These are phyloP conservation scores for Cliona cf. orientalis DNA, from an alignment of 37 sponge, comb jelly and placozoan species.

Conservation along the genomic window DNA sequence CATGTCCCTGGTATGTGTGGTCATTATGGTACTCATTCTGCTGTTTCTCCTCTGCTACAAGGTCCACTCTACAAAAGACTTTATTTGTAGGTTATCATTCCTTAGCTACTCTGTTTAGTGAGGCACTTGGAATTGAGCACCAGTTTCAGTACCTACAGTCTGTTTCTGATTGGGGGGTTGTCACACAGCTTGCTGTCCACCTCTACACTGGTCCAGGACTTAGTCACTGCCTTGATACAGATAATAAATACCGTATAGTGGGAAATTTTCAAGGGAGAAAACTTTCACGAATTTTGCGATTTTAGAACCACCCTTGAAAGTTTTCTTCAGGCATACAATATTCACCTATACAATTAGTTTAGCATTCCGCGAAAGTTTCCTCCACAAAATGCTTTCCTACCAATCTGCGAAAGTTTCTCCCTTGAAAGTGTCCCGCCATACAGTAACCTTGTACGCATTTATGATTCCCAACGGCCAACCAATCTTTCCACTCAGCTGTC, in stretches of 20 bases:
- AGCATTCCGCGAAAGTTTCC: too few relatives aligned
- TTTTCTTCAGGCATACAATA: too few relatives aligned
- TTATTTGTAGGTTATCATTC: background rate
- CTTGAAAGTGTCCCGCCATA: too few relatives aligned
- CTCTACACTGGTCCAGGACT: background rate
- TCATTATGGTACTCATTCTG: background rate
- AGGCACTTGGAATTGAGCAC: background rate
- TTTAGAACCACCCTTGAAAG: too few relatives aligned
- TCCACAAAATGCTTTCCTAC: too few relatives aligned
- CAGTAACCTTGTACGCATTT: background rate
- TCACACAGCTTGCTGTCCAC: background rate
- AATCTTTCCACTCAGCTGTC: background rate
- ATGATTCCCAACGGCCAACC: background rate
- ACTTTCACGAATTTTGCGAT: too few relatives aligned
- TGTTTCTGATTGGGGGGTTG: background rate
- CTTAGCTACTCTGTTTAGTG: too few relatives aligned
- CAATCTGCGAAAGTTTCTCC: too few relatives aligned
- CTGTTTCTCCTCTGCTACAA: background rate
- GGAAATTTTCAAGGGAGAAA: too few relatives aligned
- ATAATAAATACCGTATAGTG: too few relatives aligned
- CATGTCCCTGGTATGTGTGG: background rate
- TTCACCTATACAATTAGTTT: too few relatives aligned
- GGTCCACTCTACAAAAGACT: background rate
- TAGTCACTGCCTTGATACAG: background rate
- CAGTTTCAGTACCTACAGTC: background rate